A percentile compares a stretch with the other conserved stretches of the same genome.
Evolutionary conservation across 2,888 invertebrate genomes (phyloP).

Genomic region (Graphium colonna): DNA sequence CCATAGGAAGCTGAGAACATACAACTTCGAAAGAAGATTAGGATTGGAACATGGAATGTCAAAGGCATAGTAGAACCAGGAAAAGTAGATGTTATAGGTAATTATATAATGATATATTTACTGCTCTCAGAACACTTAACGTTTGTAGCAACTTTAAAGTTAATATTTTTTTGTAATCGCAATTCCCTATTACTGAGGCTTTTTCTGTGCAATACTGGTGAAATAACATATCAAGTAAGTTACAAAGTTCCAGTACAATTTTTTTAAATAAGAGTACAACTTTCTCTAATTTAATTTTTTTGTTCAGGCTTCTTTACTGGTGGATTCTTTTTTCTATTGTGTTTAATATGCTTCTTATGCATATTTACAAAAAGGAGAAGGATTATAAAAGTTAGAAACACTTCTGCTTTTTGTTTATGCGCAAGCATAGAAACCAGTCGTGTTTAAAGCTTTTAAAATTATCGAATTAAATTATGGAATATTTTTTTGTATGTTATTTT

Average conservation of each 20-base stretch:
- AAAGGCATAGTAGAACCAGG: too few relatives aligned
- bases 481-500: slow-evolving; percentile 47
- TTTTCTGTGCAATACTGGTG: slow-evolving; percentile 69
- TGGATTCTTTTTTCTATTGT: slow-evolving; percentile 63
- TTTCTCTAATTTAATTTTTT: too few relatives aligned
- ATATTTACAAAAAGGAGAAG: slow-evolving; percentile 33
- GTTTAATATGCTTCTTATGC: slow-evolving; percentile 56
- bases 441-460: slow-evolving; percentile 66
- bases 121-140: slow-evolving; percentile 59
- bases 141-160: slow-evolving; percentile 51
- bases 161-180: slow-evolving; percentile 57
- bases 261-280: too few relatives aligned
- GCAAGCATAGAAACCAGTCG: too few relatives aligned
- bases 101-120: too few relatives aligned
- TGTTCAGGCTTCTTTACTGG: slow-evolving; percentile 55
- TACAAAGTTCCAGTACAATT: too few relatives aligned
- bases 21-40: too few relatives aligned
- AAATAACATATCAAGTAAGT: slow-evolving; percentile 66
- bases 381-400: slow-evolving; percentile 44
- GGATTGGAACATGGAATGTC: too few relatives aligned
- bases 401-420: slow-evolving; percentile 53
- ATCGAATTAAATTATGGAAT: slow-evolving; percentile 60
- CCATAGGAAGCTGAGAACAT: too few relatives aligned
- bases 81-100: too few relatives aligned
- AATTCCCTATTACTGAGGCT: slow-evolving; percentile 61